Evolutionary conservation across 2,888 invertebrate species (phyloP).

Genomic region (Lobophora halterata): DNA sequence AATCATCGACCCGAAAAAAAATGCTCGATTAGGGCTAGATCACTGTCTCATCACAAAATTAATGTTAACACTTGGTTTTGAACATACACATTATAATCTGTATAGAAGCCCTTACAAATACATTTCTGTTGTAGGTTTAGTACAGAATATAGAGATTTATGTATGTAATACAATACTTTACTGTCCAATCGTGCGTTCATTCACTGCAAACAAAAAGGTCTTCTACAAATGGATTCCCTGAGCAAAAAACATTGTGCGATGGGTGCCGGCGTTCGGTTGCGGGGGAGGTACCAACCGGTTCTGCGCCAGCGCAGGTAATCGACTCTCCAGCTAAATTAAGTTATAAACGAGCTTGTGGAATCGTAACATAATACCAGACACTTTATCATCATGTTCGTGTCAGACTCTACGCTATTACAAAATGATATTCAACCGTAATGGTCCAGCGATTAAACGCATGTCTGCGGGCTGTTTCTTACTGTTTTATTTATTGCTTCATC

Average conservation of each 20-base stretch:
- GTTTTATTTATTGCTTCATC: conserved; percentile 38
- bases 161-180: conserved; percentile 12
- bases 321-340: conserved; percentile 71
- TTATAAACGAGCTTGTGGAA: conserved; percentile 65
- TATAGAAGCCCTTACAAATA: no score
- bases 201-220: conserved; percentile 41
- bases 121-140: no score
- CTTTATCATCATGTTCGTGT: conserved; percentile 27
- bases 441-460: conserved; percentile 37
- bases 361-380: conserved; percentile 48
- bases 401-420: conserved; percentile 15
- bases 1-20: no score
- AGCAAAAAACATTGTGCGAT: conserved; percentile 68
- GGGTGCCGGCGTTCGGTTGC: conserved; percentile 48
- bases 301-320: conserved; percentile 76
- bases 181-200: conserved; percentile 22
- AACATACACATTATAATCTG: no score
- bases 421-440: conserved; percentile 30
- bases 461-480: conserved; percentile 28
- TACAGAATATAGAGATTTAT: conserved; percentile 11
- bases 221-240: conserved; percentile 37
- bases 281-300: conserved; percentile 65
- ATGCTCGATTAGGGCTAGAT: no score
- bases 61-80: no score
- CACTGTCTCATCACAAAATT: no score